Evolutionary conservation across 2,888 invertebrate species (phyloP).

Genomic region (Andrena haemorrhoa): DNA sequence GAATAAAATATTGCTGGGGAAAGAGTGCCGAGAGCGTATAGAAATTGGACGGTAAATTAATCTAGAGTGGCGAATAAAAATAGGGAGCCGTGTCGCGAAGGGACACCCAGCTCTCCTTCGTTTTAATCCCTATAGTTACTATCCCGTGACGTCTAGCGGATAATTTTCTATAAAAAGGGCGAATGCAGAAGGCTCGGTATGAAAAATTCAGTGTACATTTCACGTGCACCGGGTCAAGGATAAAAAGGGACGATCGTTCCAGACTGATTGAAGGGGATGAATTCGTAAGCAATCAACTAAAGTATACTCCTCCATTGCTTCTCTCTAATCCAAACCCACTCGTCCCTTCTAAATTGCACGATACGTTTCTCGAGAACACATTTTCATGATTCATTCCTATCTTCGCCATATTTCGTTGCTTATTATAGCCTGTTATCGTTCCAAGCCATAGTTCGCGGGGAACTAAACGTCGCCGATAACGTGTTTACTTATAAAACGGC

Average conservation of each 20-base stretch:
- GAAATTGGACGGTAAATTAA: slow-evolving; percentile 11
- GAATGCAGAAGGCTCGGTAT: no score
- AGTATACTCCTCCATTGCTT: neutral
- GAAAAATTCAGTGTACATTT: no score
- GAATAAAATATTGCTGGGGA: neutral
- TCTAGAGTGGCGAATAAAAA: neutral
- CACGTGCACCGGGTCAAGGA: no score
- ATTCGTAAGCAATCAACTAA: neutral
- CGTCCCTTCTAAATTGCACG: slow-evolving; percentile 16
- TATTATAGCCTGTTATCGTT: neutral
- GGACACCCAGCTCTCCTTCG: no score
- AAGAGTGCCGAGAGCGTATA: no score
- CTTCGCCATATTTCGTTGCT: neutral
- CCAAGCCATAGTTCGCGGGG: neutral
- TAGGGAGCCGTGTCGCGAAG: no score
- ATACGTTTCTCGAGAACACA: slow-evolving; percentile 18
- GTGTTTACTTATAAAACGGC: slow-evolving; percentile 5
- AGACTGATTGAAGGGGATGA: neutral
- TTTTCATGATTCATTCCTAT: slow-evolving; percentile 23
- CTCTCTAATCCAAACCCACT: slow-evolving; percentile 12
- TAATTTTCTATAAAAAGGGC: no score
- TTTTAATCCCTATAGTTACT: no score
- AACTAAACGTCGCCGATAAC: slow-evolving; percentile 6
- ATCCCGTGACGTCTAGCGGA: no score
- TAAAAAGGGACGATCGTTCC: neutral